Evolutionary conservation across 2,797 vertebrate genomes (phyloP), one percentile per base, ranked within the genome.

Genomic region (Calcarius lapponicus): DNA sequence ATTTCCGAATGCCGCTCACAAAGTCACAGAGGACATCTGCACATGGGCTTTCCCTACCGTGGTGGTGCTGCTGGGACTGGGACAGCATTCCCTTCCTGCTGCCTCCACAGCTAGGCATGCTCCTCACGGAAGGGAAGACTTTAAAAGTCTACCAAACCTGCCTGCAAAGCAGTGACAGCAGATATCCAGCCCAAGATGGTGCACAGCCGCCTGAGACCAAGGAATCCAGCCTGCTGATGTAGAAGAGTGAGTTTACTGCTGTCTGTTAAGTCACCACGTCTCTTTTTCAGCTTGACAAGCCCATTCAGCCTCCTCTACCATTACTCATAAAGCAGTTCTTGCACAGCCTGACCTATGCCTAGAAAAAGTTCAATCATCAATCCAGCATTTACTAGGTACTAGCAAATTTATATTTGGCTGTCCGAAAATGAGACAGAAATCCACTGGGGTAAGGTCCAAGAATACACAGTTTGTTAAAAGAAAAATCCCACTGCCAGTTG

Each of bases 11-110:
- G 1, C 58, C 2, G 11, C 66, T 84, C 80, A 83, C 84, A 94
- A 90, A 80, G 95, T 93, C 93, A 94, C 80, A 81, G 73, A 92
- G 94, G 83, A 88, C 94, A 65, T 25, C 36, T 34, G 50, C 80
- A 88, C 66, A 66, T 7, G 65, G 90, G 88, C 66, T 92, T 81
- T 56, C 43, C 83, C 36, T 2, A 2, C 24, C 0, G 0, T 5
- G 26, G 16, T 11, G 17, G 42, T n/a, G 71, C 70, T 62, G 57
- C 65, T 80, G 69, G 13, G 67, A 62, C 42, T 19, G 45, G 22
- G 36, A 83, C 31, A 50, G 4, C 0, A 0, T 18, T 71, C 38
- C 40, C 28, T 24, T 60, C 64, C 85, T 58, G 50, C 57, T 34
- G 31, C 61, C 80, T 78, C 47, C 80, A 36, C 2, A 69, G 60